phyloP scores from a whole-genome alignment of 2,888 invertebrate genomes.

The Margaritifera margaritifera region DNA sequence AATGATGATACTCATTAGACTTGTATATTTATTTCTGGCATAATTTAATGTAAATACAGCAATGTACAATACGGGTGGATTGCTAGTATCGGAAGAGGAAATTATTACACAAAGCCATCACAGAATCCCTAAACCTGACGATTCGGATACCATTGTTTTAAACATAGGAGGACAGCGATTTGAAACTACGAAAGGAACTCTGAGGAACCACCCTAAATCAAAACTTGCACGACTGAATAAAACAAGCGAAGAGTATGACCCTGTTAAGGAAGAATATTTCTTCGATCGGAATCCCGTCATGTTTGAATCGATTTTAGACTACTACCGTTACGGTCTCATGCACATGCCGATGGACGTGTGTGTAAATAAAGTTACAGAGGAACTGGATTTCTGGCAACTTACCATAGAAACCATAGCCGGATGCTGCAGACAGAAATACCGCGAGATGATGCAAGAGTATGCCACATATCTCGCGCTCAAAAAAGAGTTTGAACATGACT shows the following conservation, averaged over 20 bases:
- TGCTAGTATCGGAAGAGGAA: too few species aligned
- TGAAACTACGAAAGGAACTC: conserved; percentile 31
- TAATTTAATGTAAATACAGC: too few species aligned
- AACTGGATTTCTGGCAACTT: conserved; percentile 52
- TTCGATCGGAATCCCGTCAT: conserved; percentile 55
- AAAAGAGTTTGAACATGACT: conserved; percentile 31
- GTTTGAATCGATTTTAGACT: conserved; percentile 49
- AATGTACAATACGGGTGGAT: too few species aligned
- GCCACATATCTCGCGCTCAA: conserved; percentile 35
- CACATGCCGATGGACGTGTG: conserved; percentile 51
- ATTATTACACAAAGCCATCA: too few species aligned
- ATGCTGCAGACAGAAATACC: conserved; percentile 49
- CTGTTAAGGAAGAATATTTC: conserved; percentile 37
- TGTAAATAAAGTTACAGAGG: conserved; percentile 33
- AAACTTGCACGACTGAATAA: conserved; percentile 26
- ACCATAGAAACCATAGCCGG: conserved; percentile 34
- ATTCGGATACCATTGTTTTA: conserved; percentile 21
- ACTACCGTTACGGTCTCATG: conserved; percentile 47
- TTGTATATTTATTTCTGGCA: too few species aligned
- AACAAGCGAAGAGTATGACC: conserved; percentile 23
- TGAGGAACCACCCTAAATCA: conserved; percentile 37
- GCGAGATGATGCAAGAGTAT: conserved; percentile 40
- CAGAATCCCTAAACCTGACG: conserved; percentile 7
- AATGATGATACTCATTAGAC: too few species aligned
- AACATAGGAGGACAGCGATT: conserved; percentile 42